Percentiles rank a stretch among this genome's conserved stretches.
Evolutionary conservation across 2,113 vertebrate species (phyloP).

Genomic region (Romanogobio albipinnatus): DNA sequence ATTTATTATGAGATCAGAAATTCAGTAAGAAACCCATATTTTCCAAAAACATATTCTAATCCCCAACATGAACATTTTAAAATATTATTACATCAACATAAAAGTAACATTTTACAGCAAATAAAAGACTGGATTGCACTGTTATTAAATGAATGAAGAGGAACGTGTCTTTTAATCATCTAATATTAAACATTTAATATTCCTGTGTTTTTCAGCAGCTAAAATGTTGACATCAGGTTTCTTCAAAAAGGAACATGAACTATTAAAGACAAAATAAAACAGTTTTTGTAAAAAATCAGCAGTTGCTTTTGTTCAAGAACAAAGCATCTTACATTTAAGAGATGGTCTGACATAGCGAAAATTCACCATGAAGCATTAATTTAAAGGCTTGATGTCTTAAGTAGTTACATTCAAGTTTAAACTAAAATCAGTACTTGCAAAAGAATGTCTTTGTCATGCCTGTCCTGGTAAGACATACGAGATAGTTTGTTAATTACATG

Average conservation of each 20-base stretch:
- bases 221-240: background rate
- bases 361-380: background rate
- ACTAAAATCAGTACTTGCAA: background rate
- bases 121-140: conserved; percentile 1
- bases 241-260: background rate
- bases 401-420: conserved; percentile 26
- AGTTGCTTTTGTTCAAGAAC: background rate
- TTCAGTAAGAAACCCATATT: conserved; percentile 12
- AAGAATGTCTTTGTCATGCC: background rate
- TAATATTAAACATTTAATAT: background rate
- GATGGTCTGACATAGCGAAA: no score
- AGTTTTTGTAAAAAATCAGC: background rate
- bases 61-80: background rate
- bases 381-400: background rate
- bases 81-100: background rate
- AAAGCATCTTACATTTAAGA: background rate
- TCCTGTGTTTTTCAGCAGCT: background rate
- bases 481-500: background rate
- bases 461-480: conserved; percentile 5
- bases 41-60: background rate
- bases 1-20: conserved; percentile 17
- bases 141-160: background rate
- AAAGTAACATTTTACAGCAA: background rate
- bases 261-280: background rate
- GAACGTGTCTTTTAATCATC: background rate